Conservation (phyloP, 2,113 vertebrate genomes). For the Dipodomys spectabilis region DNA sequence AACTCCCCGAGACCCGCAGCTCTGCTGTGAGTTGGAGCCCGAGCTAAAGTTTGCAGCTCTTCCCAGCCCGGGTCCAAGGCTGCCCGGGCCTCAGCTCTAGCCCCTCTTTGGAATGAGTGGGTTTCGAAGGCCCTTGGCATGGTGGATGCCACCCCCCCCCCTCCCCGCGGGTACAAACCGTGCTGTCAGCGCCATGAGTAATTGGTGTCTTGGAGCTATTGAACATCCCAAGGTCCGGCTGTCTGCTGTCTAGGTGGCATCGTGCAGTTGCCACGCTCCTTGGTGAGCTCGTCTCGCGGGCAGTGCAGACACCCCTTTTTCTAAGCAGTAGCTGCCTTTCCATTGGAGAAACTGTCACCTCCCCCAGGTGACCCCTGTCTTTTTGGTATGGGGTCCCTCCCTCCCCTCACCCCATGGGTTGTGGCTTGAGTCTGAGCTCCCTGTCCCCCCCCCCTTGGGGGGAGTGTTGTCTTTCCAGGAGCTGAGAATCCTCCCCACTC, state of each 20-base stretch:
- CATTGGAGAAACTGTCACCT: not conserved
- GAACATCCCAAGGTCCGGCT: too few relatives aligned
- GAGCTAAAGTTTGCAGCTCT: not conserved
- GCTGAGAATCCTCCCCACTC: too few relatives aligned
- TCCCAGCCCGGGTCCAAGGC: not conserved
- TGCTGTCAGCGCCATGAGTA: not conserved
- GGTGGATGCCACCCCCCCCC: not conserved
- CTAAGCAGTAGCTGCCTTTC: not conserved
- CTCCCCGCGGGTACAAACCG: too few relatives aligned
- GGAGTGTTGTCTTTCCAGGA: not conserved
- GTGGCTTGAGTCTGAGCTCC: not conserved
- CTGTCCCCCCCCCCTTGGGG: too few relatives aligned
- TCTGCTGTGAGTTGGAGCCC: not conserved
- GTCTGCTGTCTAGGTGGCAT: not conserved
- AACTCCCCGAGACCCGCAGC: not conserved
- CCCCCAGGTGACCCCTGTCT: not conserved
- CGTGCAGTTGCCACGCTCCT: too few relatives aligned
- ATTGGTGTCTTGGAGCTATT: not conserved
- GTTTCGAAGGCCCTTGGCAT: too few relatives aligned
- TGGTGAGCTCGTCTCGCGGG: not conserved
- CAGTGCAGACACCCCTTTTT: not conserved
- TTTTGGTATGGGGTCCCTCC: too few relatives aligned
- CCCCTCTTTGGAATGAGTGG: not conserved
- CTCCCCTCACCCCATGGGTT: fast-evolving
- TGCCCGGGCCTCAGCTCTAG: not conserved